Percentiles rank a stretch among this genome's conserved stretches.
Conservation (phyloP, 2,113 vertebrate genomes). For the Antechinus stuartii region DNA sequence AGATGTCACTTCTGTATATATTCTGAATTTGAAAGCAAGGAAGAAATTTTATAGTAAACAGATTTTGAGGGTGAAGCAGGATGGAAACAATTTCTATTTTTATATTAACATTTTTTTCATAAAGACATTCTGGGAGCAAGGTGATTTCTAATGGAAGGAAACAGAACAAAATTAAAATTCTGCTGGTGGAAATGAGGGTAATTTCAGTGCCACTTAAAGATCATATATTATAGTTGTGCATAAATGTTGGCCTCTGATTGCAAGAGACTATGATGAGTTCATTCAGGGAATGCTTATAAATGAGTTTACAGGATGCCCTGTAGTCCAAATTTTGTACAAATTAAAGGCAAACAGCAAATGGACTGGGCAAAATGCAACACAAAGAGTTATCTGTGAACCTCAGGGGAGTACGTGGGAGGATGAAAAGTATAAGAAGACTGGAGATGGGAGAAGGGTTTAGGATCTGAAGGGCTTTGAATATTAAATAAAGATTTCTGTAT, state of each 20-base stretch:
- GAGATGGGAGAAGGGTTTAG: background rate
- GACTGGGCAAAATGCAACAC: background rate
- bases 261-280: background rate
- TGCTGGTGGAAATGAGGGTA: background rate
- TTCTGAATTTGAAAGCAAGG: background rate
- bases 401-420: background rate
- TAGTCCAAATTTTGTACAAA: background rate
- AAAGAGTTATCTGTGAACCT: fast-evolving
- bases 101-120: constrained; percentile 29
- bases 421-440: background rate
- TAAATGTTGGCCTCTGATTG: background rate
- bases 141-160: constrained; percentile 32
- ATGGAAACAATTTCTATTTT: constrained; percentile 58
- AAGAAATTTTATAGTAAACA: background rate
- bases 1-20: background rate
- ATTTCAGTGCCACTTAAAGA: background rate
- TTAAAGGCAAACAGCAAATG: background rate
- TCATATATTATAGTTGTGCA: background rate
- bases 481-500: background rate
- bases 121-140: constrained; percentile 13
- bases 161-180: constrained; percentile 43
- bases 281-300: background rate
- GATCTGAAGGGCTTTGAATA: background rate
- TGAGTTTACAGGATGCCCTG: background rate
- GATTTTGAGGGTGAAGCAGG: background rate